phyloP scores from a whole-genome alignment of 2,797 vertebrate species.

The Threskiornis aethiopicus region DNA sequence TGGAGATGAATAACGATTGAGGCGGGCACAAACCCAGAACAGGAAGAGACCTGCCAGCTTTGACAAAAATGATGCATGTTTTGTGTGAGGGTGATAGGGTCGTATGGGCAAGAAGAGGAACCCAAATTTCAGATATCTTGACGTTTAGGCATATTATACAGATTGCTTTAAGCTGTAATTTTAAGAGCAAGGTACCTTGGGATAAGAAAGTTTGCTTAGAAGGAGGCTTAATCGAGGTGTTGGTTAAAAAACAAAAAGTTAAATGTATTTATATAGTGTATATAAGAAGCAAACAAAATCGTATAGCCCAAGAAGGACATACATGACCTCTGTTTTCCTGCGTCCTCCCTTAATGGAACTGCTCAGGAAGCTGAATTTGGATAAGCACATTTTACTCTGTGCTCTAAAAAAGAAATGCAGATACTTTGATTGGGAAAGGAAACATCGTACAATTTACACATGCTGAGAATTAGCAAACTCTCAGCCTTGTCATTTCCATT shows the following conservation, averaged over 20 bases:
- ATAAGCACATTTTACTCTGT: neutral
- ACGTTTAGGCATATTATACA: neutral
- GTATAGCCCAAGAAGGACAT: neutral
- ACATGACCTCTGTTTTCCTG: neutral
- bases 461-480: neutral
- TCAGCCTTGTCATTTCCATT: neutral
- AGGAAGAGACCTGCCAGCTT: neutral
- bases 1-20: neutral
- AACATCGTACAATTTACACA: accelerated
- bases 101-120: neutral
- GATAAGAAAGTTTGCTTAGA: neutral
- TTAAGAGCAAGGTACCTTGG: neutral
- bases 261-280: neutral
- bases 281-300: neutral
- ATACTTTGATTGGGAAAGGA: neutral
- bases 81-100: neutral
- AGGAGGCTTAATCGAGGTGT: neutral
- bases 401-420: neutral
- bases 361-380: neutral
- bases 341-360: neutral
- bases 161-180: neutral
- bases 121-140: neutral
- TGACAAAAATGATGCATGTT: neutral
- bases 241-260: neutral
- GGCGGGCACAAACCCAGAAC: neutral